Conservation (phyloP, 2,888 invertebrate genomes). For the Helobdella robusta region DNA sequence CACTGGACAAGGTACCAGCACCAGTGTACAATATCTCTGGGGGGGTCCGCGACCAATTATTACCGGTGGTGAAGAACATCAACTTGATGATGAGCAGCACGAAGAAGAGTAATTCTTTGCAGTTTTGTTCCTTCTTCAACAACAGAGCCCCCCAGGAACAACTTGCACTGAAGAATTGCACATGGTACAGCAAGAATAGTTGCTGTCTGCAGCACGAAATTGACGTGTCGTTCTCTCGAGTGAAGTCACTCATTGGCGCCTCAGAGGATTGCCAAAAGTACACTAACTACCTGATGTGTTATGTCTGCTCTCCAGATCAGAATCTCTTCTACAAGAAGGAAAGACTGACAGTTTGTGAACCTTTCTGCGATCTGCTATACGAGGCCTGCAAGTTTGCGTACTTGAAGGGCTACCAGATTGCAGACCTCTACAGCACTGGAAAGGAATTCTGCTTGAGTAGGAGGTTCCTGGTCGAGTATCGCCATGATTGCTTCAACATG, state of each 20-base stretch:
- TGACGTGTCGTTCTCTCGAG: constrained; percentile 47
- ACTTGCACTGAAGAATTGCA: constrained; percentile 47
- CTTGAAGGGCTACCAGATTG: constrained; percentile 47
- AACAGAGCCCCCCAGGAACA: constrained; percentile 48
- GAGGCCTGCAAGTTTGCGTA: constrained; percentile 45
- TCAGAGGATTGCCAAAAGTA: constrained; percentile 46
- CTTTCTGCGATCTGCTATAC: constrained; percentile 48
- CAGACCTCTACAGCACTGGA: constrained; percentile 44
- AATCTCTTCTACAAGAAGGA: constrained; percentile 45
- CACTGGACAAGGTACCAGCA: too few relatives aligned
- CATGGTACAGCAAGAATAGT: constrained; percentile 48
- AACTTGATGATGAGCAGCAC: too few relatives aligned
- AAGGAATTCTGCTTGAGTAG: constrained; percentile 45
- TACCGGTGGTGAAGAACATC: too few relatives aligned
- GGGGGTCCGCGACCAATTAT: too few relatives aligned
- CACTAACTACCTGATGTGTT: constrained; percentile 50
- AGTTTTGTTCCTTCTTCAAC: constrained; percentile 47
- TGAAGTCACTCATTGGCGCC: constrained; percentile 48
- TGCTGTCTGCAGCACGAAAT: constrained; percentile 50
- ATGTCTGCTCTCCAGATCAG: constrained; percentile 49
- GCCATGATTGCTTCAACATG: constrained; percentile 42
- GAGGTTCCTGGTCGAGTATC: constrained; percentile 41
- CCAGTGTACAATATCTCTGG: too few relatives aligned
- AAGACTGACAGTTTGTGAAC: constrained; percentile 46
- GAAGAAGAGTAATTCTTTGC: too few relatives aligned